A percentile compares a stretch with the other conserved stretches of the same genome.
These are phyloP conservation scores for Leptodactylus fuscus DNA, from an alignment of 2,113 vertebrate species.

Conservation along the genomic window DNA sequence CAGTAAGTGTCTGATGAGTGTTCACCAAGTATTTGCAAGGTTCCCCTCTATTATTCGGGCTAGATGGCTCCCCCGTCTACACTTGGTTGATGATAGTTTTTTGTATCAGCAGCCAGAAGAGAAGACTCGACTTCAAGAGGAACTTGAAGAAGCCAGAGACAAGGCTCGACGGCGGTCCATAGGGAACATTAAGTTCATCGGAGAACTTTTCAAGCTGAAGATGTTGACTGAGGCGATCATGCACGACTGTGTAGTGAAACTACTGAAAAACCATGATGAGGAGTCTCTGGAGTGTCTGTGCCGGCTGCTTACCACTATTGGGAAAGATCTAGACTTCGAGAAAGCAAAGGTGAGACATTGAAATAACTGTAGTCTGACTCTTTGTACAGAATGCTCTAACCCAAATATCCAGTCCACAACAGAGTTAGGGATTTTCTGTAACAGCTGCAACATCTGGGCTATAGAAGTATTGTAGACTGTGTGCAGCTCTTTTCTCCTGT, in stretches of 20 bases:
- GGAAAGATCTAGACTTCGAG: slow-evolving; percentile 97
- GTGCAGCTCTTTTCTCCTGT: too few species aligned
- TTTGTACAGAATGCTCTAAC: too few species aligned
- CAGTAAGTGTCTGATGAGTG: slow-evolving; percentile 73
- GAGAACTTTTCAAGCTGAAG: slow-evolving; percentile 96
- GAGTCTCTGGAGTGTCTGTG: slow-evolving; percentile 96
- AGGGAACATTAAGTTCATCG: slow-evolving; percentile 97
- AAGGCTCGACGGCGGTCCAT: slow-evolving; percentile 94
- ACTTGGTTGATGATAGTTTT: slow-evolving; percentile 19
- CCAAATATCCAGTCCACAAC: too few species aligned
- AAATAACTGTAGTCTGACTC: too few species aligned
- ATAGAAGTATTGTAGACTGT: too few species aligned
- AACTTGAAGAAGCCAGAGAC: slow-evolving; percentile 94
- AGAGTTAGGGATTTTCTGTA: too few species aligned
- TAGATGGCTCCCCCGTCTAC: not conserved
- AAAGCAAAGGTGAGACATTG: slow-evolving; percentile 92
- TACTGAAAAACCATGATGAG: slow-evolving; percentile 95
- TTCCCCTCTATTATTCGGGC: not conserved
- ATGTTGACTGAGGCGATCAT: slow-evolving; percentile 98
- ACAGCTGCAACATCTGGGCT: too few species aligned
- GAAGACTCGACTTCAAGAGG: slow-evolving; percentile 86
- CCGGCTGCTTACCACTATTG: slow-evolving; percentile 94
- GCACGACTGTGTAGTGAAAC: slow-evolving; percentile 97
- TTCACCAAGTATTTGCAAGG: too few species aligned
- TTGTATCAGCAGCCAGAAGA: slow-evolving; percentile 79